phyloP scores from a whole-genome alignment of 2,113 vertebrate genomes.

The Marmota flaviventris region DNA sequence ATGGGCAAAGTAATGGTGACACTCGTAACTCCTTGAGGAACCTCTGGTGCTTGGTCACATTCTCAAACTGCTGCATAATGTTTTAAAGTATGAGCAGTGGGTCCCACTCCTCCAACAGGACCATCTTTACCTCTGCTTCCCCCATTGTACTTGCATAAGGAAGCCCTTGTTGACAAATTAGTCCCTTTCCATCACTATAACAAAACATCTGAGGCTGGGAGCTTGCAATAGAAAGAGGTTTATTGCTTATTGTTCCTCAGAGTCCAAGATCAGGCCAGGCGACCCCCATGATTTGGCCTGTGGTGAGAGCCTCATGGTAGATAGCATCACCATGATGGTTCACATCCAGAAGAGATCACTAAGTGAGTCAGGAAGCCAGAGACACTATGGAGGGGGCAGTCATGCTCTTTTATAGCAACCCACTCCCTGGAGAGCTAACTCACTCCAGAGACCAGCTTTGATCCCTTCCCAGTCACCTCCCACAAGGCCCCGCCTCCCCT shows the following conservation, averaged over 20 bases:
- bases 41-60: rapidly evolving
- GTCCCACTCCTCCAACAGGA: no score
- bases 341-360: background rate
- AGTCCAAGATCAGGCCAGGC: background rate
- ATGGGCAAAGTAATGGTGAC: rapidly evolving
- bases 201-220: background rate
- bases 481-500: background rate
- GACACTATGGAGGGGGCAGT: background rate
- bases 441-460: background rate
- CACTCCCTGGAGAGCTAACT: background rate
- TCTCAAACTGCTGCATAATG: background rate
- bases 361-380: background rate
- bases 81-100: background rate
- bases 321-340: background rate
- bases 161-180: rapidly evolving
- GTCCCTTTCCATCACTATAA: background rate
- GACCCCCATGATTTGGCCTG: background rate
- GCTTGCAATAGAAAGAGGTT: background rate
- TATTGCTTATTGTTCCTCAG: background rate
- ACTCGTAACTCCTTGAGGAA: background rate
- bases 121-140: background rate
- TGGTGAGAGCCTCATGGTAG: background rate
- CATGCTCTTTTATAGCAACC: background rate
- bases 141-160: background rate
- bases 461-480: no score